These are phyloP conservation scores for Xenotilapia longispinis DNA, from an alignment of 2,113 vertebrate genomes.

Conservation along the genomic window DNA sequence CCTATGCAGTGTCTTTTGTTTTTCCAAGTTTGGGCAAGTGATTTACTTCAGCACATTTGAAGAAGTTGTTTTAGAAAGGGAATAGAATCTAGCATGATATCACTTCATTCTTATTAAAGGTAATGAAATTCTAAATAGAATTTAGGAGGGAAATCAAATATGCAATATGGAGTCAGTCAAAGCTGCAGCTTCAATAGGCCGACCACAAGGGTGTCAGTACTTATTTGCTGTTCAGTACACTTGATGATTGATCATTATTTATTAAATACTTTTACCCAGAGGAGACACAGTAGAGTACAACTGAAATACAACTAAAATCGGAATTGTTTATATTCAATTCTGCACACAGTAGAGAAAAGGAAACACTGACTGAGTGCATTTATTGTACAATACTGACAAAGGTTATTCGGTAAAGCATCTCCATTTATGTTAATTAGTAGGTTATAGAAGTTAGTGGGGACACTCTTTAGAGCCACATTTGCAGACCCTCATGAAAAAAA, in stretches of 20 bases:
- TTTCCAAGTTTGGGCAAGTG: slow-evolving; percentile 15
- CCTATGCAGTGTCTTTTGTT: slow-evolving; percentile 30
- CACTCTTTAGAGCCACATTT: background rate
- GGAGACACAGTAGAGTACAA: background rate
- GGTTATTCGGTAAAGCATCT: background rate
- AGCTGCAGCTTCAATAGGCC: background rate
- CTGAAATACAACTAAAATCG: background rate
- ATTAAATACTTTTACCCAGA: background rate
- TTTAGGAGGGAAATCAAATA: slow-evolving; percentile 15
- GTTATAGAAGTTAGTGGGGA: background rate
- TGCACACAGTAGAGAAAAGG: background rate
- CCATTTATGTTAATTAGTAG: background rate
- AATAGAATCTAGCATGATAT: slow-evolving; percentile 4
- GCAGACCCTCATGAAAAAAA: background rate
- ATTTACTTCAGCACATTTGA: slow-evolving; percentile 23
- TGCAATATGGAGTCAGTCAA: background rate
- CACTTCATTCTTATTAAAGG: slow-evolving; percentile 30
- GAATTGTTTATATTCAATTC: background rate
- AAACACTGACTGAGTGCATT: background rate
- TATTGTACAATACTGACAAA: background rate
- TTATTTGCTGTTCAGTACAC: background rate
- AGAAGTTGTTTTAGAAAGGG: slow-evolving; percentile 4
- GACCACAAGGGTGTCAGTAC: background rate
- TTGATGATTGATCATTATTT: slow-evolving; percentile 6
- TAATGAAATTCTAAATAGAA: slow-evolving; percentile 6